Evolutionary conservation across 2,888 invertebrate species (phyloP).

Genomic region (Hypena proboscidalis): DNA sequence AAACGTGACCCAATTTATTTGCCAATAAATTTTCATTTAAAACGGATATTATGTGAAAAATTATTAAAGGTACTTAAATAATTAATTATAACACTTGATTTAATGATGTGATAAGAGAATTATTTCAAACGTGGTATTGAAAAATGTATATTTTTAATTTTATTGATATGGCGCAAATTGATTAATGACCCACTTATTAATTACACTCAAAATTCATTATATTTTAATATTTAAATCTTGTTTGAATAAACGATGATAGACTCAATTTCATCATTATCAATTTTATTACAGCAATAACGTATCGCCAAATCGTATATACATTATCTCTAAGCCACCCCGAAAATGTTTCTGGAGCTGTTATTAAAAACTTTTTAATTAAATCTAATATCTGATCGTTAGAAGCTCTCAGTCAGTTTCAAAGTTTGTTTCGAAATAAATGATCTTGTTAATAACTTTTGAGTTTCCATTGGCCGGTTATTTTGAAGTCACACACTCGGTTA

Average conservation of each 20-base stretch:
- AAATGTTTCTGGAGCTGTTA: slow-evolving; percentile 25
- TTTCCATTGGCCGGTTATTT: slow-evolving; percentile 40
- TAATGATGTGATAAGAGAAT: too few species aligned
- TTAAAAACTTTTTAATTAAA: slow-evolving; percentile 45
- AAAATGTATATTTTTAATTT: too few species aligned
- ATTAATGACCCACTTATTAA: too few species aligned
- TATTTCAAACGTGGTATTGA: too few species aligned
- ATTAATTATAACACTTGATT: too few species aligned
- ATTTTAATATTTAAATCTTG: too few species aligned
- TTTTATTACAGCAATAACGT: not conserved
- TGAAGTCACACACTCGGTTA: slow-evolving; percentile 24
- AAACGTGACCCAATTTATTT: slow-evolving; percentile 34
- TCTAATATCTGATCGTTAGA: slow-evolving; percentile 40
- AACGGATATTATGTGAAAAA: too few species aligned
- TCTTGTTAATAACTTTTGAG: slow-evolving; percentile 45
- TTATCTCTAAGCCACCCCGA: slow-evolving; percentile 2
- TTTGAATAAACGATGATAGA: too few species aligned
- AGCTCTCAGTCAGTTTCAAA: slow-evolving; percentile 35
- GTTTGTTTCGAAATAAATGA: slow-evolving; percentile 49
- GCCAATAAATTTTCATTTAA: slow-evolving; percentile 1
- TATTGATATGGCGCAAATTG: too few species aligned
- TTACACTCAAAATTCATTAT: too few species aligned
- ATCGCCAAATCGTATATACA: slow-evolving; percentile 1
- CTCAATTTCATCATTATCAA: too few species aligned
- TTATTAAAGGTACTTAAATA: too few species aligned